Percentiles rank a stretch among this genome's conserved stretches.
Evolutionary conservation across 2,113 vertebrate genomes (phyloP).

Genomic region (Sapayoa aenigma): DNA sequence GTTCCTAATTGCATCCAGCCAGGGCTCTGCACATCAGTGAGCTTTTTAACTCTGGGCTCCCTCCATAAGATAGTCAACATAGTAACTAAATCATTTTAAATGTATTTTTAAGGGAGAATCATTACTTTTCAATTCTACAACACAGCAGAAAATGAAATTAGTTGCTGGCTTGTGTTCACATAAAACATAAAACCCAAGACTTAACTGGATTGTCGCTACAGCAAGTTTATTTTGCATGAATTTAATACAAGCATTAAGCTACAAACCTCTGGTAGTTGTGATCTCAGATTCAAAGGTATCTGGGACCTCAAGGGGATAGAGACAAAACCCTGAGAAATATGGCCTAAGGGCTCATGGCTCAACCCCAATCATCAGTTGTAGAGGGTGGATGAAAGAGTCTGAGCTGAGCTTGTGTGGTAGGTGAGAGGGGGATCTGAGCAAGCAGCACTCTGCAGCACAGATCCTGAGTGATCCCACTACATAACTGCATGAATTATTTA

Average conservation of each 20-base stretch:
- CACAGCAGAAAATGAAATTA: not conserved
- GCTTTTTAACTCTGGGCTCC: not conserved
- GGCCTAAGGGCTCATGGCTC: not conserved
- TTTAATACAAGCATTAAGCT: not conserved
- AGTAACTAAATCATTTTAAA: not conserved
- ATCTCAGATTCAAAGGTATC: not conserved
- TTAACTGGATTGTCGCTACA: not conserved
- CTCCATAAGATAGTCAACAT: not conserved
- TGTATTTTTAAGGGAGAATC: not conserved
- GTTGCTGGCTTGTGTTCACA: not conserved
- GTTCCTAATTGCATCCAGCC: conserved; percentile 17
- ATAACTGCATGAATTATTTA: conserved; percentile 10
- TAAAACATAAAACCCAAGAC: not conserved
- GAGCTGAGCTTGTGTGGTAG: not conserved
- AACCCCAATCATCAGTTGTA: too few species aligned
- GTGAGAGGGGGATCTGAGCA: not conserved
- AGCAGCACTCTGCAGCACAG: not conserved
- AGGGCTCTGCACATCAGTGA: not conserved
- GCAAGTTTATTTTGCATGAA: not conserved
- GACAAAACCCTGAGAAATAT: not conserved
- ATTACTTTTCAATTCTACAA: not conserved
- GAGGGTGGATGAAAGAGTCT: not conserved
- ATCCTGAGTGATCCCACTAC: not conserved
- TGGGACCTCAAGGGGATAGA: not conserved
- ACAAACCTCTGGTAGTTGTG: not conserved